Base-by-base conservation (phyloP, 2,888 invertebrate species). In the Mythimna impura region DNA sequence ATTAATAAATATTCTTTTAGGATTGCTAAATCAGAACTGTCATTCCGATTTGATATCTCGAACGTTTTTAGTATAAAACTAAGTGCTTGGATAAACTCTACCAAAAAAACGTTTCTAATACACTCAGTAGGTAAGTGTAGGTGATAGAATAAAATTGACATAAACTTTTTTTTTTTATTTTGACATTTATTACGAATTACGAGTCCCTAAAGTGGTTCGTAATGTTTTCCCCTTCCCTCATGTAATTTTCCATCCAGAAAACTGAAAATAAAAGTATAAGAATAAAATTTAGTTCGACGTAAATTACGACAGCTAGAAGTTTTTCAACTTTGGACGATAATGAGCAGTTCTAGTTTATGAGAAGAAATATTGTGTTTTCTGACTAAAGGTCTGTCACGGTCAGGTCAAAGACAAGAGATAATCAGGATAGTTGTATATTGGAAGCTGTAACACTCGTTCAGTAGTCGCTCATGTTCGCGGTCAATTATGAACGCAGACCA, bases 141-240 rank as follows among this genome's bases (percentile, higher is more conserved):
- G 66, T 66, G 62, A 71, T 71, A 66, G 75, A 75, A 78, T 75
- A 82, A 83, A 82, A 65, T 73, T 66, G 66, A 71, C 78, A 58
- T 78, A 73, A 82, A 71, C 60, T 83, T 83, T 83, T 47, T 43
- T n/a, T 12, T 70, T 68, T 83, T 66, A 78, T 85, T 73, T 71
- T 85, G 85, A 66, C 83, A 82, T 71, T 83, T 82, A 85, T 69
- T 82, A 78, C 68, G 73, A 82, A 82, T 85, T 78, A 82, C 63
- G 82, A 73, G 68, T 60, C 65, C 66, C 71, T 61, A 75, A 82
- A 82, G 79, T 78, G 85, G 72, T 85, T 78, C 62, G 67, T 85
- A 68, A 71, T 75, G 68, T 78, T 82, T 66, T 61, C 71, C 62
- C 67, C 50, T 77, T 69, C 72, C 58, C 25, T 71, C 54, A 52